phyloP scores from a whole-genome alignment of 1,140 invertebrate species.

The Tenebrio molitor region DNA sequence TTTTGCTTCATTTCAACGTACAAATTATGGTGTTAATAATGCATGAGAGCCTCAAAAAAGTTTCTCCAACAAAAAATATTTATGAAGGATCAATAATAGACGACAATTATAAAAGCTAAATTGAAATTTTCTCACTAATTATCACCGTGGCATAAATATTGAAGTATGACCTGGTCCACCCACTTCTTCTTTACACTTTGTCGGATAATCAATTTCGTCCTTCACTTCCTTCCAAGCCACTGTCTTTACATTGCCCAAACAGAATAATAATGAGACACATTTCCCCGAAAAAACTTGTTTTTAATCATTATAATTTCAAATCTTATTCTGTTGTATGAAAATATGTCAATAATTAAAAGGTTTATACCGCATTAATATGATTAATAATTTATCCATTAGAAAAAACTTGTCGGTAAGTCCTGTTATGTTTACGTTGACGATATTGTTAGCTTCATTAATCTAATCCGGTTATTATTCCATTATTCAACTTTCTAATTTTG shows the following conservation, averaged over 20 bases:
- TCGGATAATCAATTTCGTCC: slow-evolving; percentile 14
- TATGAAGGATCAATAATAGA: not conserved
- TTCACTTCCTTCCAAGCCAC: not conserved
- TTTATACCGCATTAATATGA: slow-evolving; percentile 12
- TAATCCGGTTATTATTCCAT: slow-evolving; percentile 25
- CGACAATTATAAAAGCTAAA: not conserved
- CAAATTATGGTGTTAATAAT: no score
- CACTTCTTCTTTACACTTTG: not conserved
- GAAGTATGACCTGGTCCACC: not conserved
- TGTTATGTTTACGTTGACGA: slow-evolving; percentile 23
- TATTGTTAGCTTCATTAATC: slow-evolving; percentile 34
- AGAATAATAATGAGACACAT: not conserved
- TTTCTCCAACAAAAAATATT: not conserved
- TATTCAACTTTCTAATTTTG: slow-evolving; percentile 35
- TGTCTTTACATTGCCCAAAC: not conserved
- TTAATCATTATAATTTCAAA: slow-evolving; percentile 12
- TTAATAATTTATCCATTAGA: slow-evolving; percentile 13
- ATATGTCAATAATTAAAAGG: slow-evolving; percentile 39
- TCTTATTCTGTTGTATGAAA: slow-evolving; percentile 32
- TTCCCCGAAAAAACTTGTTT: not conserved
- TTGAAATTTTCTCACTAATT: slow-evolving; percentile 4
- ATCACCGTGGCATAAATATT: slow-evolving; percentile 1
- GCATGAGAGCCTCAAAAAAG: no score
- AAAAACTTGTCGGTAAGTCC: slow-evolving; percentile 32
- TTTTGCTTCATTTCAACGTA: no score